Conservation (phyloP, 2,888 invertebrate species). For the Epinotia bilunana region DNA sequence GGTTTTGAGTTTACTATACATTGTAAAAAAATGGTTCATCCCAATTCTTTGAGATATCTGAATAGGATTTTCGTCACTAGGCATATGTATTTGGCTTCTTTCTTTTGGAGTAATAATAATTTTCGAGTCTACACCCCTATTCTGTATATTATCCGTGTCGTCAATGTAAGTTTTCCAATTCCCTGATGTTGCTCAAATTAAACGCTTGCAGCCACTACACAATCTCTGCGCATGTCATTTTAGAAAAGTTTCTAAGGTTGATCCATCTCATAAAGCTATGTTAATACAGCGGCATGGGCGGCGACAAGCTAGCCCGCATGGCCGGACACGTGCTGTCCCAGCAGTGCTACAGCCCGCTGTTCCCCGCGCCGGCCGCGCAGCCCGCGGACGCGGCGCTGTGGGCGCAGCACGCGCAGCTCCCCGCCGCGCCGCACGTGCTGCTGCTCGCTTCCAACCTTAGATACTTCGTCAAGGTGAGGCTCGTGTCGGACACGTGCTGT, state of each 20-base stretch:
- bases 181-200: too few relatives aligned
- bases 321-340: slow-evolving; percentile 90
- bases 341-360: slow-evolving; percentile 92
- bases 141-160: too few relatives aligned
- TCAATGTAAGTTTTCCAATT: too few relatives aligned
- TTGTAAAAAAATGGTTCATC: too few relatives aligned
- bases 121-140: too few relatives aligned
- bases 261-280: neutral
- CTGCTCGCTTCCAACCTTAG: slow-evolving; percentile 93
- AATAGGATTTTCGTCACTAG: too few relatives aligned
- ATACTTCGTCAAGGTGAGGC: slow-evolving; percentile 90
- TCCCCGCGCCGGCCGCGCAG: slow-evolving; percentile 88
- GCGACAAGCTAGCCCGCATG: slow-evolving; percentile 90
- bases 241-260: neutral
- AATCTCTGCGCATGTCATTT: too few relatives aligned
- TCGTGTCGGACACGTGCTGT: slow-evolving; percentile 85
- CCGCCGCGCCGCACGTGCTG: slow-evolving; percentile 91
- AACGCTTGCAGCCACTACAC: too few relatives aligned
- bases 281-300: slow-evolving; percentile 62
- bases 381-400: slow-evolving; percentile 89
- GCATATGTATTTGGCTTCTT: too few relatives aligned
- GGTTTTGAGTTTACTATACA: too few relatives aligned
- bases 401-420: slow-evolving; percentile 88
- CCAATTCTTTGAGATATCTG: too few relatives aligned
- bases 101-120: too few relatives aligned